A percentile compares a stretch with the other conserved stretches of the same genome.
Evolutionary conservation across 1,140 invertebrate species (phyloP).

Genomic region (Apis cerana): DNA sequence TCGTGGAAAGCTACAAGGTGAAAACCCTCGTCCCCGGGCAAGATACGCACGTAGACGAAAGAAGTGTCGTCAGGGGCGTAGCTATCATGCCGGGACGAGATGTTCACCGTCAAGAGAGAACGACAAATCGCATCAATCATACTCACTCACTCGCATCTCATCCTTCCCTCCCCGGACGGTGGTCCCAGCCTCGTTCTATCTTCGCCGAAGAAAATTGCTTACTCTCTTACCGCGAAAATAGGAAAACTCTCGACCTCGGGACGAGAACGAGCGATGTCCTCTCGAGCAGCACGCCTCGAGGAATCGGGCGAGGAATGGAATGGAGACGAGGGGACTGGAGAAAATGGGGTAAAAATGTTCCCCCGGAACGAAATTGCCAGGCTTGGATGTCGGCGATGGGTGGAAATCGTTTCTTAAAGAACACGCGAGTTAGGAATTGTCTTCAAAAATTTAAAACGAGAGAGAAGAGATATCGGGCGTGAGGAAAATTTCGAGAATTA

Average conservation of each 20-base stretch:
- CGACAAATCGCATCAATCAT: slow-evolving; percentile 72
- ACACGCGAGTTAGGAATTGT: background rate
- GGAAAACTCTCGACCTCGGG: slow-evolving; percentile 39
- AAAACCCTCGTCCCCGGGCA: background rate
- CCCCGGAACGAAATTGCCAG: slow-evolving; percentile 32
- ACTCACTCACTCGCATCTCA: slow-evolving; percentile 67
- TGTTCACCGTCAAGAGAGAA: slow-evolving; percentile 54
- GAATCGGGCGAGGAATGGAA: background rate
- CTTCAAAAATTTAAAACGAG: background rate
- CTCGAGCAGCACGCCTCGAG: background rate
- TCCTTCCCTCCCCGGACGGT: slow-evolving; percentile 48
- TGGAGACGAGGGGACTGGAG: no score
- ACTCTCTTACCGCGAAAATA: slow-evolving; percentile 53
- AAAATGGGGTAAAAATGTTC: slow-evolving; percentile 3
- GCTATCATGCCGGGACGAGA: slow-evolving; percentile 46
- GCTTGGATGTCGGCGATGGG: background rate
- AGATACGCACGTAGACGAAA: background rate
- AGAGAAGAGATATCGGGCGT: background rate
- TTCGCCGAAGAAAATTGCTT: slow-evolving; percentile 66
- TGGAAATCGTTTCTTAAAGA: slow-evolving; percentile 18
- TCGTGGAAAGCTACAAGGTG: background rate
- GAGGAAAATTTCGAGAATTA: background rate
- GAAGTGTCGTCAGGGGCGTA: slow-evolving; percentile 36
- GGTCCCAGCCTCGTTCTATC: slow-evolving; percentile 61
- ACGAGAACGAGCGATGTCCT: slow-evolving; percentile 36